Conservation (phyloP, 2,888 invertebrate species). For the Andricus quercusramuli region DNA sequence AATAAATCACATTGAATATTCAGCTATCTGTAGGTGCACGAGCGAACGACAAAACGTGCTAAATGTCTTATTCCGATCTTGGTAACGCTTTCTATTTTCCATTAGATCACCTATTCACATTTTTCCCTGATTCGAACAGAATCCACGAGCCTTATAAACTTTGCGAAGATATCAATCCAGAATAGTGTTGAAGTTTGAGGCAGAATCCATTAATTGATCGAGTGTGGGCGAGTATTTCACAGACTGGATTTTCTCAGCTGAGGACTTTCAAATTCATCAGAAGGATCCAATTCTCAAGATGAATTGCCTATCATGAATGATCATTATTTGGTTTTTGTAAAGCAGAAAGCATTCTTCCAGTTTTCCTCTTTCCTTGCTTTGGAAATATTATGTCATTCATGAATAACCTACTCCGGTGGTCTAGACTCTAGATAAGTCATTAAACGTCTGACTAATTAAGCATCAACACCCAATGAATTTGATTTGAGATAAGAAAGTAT, state of each 20-base stretch:
- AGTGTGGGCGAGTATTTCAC: constrained; percentile 21
- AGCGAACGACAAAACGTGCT: constrained; percentile 32
- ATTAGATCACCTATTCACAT: neutral
- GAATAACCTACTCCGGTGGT: neutral
- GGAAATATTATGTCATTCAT: too few relatives aligned
- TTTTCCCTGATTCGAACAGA: neutral
- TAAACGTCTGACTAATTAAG: constrained; percentile 19
- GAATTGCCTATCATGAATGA: too few relatives aligned
- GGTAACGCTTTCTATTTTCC: constrained; percentile 32
- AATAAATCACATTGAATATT: constrained; percentile 41
- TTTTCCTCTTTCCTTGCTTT: too few relatives aligned
- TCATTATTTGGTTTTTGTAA: too few relatives aligned
- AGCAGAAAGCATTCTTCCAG: too few relatives aligned
- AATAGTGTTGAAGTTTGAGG: constrained; percentile 17
- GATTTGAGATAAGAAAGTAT: constrained; percentile 30
- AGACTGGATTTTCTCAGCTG: neutral
- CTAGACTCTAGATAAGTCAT: constrained; percentile 27
- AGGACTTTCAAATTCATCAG: neutral
- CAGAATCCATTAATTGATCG: constrained; percentile 23
- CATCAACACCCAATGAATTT: constrained; percentile 17
- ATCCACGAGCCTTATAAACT: neutral
- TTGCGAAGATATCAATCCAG: constrained; percentile 14
- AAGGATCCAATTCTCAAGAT: too few relatives aligned
- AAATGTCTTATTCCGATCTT: constrained; percentile 29
- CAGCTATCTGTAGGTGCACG: constrained; percentile 19